Base-by-base conservation (phyloP, 1,140 invertebrate species). In the Ceratina japonica region DNA sequence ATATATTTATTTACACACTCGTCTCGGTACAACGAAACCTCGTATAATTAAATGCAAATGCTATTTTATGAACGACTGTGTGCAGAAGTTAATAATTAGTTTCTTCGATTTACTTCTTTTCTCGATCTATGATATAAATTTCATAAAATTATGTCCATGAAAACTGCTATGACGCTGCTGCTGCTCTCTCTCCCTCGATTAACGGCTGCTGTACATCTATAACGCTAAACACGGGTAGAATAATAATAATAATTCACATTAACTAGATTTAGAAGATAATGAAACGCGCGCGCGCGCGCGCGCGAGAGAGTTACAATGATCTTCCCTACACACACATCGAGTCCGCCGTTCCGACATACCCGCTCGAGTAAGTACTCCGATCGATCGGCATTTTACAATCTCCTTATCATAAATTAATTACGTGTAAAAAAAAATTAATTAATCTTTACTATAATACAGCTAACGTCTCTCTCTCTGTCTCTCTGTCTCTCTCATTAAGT, bases 341-440 rank as follows among this genome's bases (percentile, higher is more conserved):
- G 63, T 74, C 54, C 84, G 75, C 56, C 24, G 64, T 61, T 73
- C 75, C 68, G 77, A 87, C 82, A 87, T 88, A 87, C 87, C 83
- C 78, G 84, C 81, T 81, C 59, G 64, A 81, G 37, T 88, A 89
- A 88, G 87, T 89, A 89, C 84, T 79, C 83, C 75, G 79, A 88
- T 88, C 83, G 85, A 56, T 56, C 54, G 81, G 86, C 82, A 86
- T 82, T 86, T 87, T 88, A 87, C 75, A 82, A 78, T 84, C 81
- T 86, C 83, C 86, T 90, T 90, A 86, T 85, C 85, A 92, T 91
- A 92, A 92, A 91, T 92, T 92, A 92, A 92, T 91, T 90, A 90
- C 87, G 90, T 91, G 88, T 15, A 71, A 71, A 72, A 71, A 89
- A 91, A 91, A 90, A 91, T 88, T 89, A 63, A 88, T 89, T 90